phyloP scores from a whole-genome alignment of 2,888 invertebrate genomes.

The Meteorus colon region DNA sequence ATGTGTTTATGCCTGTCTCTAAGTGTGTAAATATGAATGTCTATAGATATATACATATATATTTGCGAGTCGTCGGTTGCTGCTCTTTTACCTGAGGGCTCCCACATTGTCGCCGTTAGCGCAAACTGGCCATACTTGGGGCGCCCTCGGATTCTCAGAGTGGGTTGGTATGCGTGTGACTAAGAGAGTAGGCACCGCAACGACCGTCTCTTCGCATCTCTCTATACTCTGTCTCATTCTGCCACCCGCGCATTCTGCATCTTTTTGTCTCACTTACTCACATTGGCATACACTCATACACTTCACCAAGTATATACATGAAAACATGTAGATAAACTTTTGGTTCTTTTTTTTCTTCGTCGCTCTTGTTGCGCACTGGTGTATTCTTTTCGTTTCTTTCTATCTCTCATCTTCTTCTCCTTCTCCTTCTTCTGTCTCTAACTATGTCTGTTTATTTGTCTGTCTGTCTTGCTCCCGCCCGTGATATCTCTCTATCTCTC shows the following conservation, averaged over 20 bases:
- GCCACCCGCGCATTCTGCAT: background rate
- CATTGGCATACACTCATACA: background rate
- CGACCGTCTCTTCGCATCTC: background rate
- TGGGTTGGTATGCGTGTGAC: constrained; percentile 48
- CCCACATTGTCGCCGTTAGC: constrained; percentile 40
- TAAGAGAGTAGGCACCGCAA: constrained; percentile 42
- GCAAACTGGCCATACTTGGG: constrained; percentile 51
- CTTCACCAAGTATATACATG: background rate
- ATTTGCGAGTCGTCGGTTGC: background rate
- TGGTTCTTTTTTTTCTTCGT: constrained; percentile 14
- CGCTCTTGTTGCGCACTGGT: background rate
- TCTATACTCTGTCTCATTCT: constrained; percentile 18
- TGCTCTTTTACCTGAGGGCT: constrained; percentile 26
- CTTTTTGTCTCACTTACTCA: background rate
- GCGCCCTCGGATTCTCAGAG: constrained; percentile 47
- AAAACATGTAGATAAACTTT: constrained; percentile 9
- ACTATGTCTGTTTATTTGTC: too few relatives aligned
- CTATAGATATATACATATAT: constrained; percentile 2
- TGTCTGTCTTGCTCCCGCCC: too few relatives aligned
- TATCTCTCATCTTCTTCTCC: constrained; percentile 16
- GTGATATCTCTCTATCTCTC: background rate
- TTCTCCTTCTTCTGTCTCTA: background rate
- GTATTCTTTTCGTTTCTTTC: background rate
- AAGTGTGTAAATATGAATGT: constrained; percentile 8
- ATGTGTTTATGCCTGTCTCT: background rate